Percentiles rank a stretch among this genome's conserved stretches.
Evolutionary conservation across 2,113 vertebrate species (phyloP).

Genomic region (Sialia sialis): DNA sequence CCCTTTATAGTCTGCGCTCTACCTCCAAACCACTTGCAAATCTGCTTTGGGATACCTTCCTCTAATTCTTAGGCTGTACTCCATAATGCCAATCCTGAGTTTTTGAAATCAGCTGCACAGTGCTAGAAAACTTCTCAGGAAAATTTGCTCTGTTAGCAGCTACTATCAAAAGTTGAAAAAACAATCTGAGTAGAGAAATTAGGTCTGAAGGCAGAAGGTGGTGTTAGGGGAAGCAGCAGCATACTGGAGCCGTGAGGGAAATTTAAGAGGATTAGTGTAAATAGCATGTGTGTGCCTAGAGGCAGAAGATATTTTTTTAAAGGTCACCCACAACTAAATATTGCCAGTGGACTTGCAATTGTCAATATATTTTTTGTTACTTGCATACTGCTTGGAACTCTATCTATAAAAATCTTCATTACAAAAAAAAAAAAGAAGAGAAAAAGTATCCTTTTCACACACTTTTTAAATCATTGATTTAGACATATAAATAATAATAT

Average conservation of each 20-base stretch:
- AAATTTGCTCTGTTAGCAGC: neutral
- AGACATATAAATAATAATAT: too few species aligned
- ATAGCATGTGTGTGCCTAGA: slow-evolving; percentile 10
- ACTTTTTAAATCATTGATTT: neutral
- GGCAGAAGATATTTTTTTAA: slow-evolving; percentile 23
- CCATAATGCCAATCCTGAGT: neutral
- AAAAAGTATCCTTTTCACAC: neutral
- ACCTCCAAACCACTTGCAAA: neutral
- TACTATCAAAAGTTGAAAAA: neutral
- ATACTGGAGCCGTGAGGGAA: neutral
- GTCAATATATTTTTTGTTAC: neutral
- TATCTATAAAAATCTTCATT: neutral
- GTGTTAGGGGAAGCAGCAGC: neutral
- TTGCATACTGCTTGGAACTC: neutral
- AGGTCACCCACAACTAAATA: slow-evolving; percentile 5
- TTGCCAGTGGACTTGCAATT: neutral
- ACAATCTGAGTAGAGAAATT: neutral
- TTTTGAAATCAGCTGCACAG: neutral
- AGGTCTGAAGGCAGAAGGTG: neutral
- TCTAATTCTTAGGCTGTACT: neutral
- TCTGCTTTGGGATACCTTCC: neutral
- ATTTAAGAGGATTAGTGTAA: slow-evolving; percentile 31
- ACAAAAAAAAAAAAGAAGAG: too few species aligned
- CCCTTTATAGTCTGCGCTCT: neutral
- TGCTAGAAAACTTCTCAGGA: neutral